phyloP scores from a whole-genome alignment of 2,888 invertebrate species.

The Cephus runcator region DNA sequence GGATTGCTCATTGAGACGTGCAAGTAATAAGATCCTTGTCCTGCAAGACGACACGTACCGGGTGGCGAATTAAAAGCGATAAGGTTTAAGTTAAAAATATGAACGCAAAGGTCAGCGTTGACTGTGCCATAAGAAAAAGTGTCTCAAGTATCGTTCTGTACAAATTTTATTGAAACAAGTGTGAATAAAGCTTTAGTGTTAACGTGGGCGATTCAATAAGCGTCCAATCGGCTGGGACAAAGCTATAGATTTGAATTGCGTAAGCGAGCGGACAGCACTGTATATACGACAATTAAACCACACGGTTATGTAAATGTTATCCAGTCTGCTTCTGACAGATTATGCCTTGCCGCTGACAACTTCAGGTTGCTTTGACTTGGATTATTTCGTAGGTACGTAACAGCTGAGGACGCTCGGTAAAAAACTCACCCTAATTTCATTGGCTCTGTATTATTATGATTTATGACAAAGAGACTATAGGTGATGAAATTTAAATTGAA shows the following conservation, averaged over 20 bases:
- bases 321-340: conserved; percentile 52
- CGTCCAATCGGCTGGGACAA: neutral
- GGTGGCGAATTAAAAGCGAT: neutral
- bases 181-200: neutral
- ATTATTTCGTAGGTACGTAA: neutral
- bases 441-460: neutral
- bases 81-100: neutral
- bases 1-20: conserved; percentile 24
- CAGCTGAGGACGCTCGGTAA: neutral
- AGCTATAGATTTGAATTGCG: conserved; percentile 28
- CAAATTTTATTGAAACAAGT: neutral
- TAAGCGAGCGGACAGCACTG: conserved; percentile 37
- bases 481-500: neutral
- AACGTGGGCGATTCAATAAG: neutral
- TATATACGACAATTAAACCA: conserved; percentile 46
- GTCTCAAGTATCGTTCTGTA: neutral
- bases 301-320: conserved; percentile 52
- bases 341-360: conserved; percentile 45
- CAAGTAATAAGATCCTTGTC: neutral
- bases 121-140: neutral
- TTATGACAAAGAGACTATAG: neutral
- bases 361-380: neutral
- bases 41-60: neutral
- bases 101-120: neutral
- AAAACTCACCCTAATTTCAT: neutral